Evolutionary conservation across 2,888 invertebrate species (phyloP), one percentile per base, ranked within the genome.

Genomic region (Strigamia maritima): DNA sequence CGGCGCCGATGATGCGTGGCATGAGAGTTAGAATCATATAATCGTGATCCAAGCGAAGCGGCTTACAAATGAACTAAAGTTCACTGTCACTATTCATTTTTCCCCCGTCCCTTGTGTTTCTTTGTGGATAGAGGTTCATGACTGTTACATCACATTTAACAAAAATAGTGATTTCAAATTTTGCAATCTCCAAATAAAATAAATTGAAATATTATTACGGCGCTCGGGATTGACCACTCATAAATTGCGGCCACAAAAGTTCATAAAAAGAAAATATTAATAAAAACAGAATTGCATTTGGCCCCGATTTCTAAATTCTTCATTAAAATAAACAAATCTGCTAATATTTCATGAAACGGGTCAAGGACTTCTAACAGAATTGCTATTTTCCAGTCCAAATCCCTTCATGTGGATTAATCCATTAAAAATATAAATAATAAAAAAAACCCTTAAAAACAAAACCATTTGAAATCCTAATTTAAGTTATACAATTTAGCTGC

Each of bases 311-410:
- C 70, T 70, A 70, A 70, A 70, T 70, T 70, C 70, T 28, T 70
- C 70, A 70, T 70, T 70, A 70, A 70, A 70, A 70, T 70, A 70
- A 70, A 70, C 70, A 70, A 70, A 70, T 70, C 70, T 70, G 70
- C 70, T 70, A 70, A 70, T 70, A 70, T 70, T 70, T 70, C 70
- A 70, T 70, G 70, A 70, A 70, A 70, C 70, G 70, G 70, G 70
- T 70, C 70, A 70, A 70, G 70, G 70, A 70, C 70, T 70, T 60
- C 8, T 12, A 70, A 28, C 70, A 26, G 70, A 70, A 70, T 70
- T 70, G 26, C 26, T 70, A 70, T 70, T 70, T 70, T 65, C 60
- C 70, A 70, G 28, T 26, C 60, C 24, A n/a, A 70, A 24, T 70
- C 70, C 70, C 70, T 70, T 70, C 70, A 70, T 28, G 70, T 70